Conservation (phyloP, 2,888 invertebrate genomes). For the Pandemis cinnamomeana region DNA sequence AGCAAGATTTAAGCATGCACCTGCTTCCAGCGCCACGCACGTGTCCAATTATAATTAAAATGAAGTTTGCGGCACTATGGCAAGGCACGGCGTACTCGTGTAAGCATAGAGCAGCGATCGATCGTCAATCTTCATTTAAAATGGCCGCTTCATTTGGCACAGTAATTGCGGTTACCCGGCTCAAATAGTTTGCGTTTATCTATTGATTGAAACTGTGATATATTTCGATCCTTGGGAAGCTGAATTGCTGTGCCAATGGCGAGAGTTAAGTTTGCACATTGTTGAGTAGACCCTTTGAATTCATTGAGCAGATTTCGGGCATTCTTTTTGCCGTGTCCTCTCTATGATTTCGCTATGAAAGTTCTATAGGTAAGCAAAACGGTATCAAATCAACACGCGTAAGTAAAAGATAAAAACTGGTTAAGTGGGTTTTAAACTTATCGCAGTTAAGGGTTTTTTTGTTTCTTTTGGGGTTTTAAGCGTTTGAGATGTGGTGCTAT, state of each 20-base stretch:
- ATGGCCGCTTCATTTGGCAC: slow-evolving; percentile 52
- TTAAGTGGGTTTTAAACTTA: too few species aligned
- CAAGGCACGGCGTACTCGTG: not conserved
- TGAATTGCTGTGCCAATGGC: slow-evolving; percentile 30
- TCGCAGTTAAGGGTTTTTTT: too few species aligned
- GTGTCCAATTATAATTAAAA: not conserved
- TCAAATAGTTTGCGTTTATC: slow-evolving; percentile 41
- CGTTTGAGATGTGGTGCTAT: too few species aligned
- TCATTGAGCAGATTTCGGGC: too few species aligned
- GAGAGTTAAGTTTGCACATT: not conserved
- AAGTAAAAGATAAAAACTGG: too few species aligned
- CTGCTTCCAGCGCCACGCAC: not conserved
- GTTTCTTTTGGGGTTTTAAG: too few species aligned
- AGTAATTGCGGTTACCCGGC: slow-evolving; percentile 47
- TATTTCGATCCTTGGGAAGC: slow-evolving; percentile 27
- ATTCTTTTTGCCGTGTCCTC: too few species aligned
- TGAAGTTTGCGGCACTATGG: not conserved
- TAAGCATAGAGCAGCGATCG: slow-evolving; percentile 12
- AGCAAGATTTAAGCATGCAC: not conserved
- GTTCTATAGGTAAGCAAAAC: too few species aligned
- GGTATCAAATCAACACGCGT: too few species aligned
- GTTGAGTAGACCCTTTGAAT: not conserved
- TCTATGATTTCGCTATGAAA: too few species aligned
- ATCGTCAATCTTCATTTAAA: slow-evolving; percentile 55
- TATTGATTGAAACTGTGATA: slow-evolving; percentile 38